Conservation (phyloP, 2,113 vertebrate species). For the Urocolius indicus region DNA sequence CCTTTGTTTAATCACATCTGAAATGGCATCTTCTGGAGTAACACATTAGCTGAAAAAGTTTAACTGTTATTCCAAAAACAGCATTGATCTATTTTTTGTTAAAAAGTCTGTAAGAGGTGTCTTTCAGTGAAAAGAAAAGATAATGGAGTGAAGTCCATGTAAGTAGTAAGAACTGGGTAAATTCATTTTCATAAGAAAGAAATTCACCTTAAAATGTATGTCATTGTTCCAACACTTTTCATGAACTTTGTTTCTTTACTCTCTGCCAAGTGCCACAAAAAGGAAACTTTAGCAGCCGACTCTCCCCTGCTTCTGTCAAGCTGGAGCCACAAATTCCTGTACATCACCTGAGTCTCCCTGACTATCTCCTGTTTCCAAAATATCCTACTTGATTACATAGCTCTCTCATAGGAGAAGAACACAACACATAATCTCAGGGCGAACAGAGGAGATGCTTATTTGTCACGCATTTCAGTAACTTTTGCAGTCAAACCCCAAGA, state of each 20-base stretch:
- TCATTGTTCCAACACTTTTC: neutral
- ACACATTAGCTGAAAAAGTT: conserved; percentile 53
- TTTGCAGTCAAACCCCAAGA: neutral
- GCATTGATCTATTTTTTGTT: neutral
- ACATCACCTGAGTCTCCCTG: neutral
- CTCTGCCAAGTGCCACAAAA: neutral
- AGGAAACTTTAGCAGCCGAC: neutral
- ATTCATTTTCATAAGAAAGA: neutral
- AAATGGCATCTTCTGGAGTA: conserved; percentile 44
- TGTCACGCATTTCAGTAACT: neutral
- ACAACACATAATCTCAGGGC: rapidly evolving
- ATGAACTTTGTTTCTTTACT: neutral
- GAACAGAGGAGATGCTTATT: neutral
- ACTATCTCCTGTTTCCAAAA: neutral
- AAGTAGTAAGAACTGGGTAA: neutral
- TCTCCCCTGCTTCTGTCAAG: rapidly evolving
- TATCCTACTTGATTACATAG: rapidly evolving
- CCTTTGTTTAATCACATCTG: conserved; percentile 63
- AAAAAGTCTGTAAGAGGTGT: neutral
- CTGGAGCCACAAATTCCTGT: neutral
- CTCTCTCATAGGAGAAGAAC: neutral
- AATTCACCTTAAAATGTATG: neutral
- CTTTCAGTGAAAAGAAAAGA: neutral
- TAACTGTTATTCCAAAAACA: conserved; percentile 43
- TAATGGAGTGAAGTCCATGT: neutral